phyloP scores from a whole-genome alignment of 2,888 invertebrate species.

The Sesia apiformis region DNA sequence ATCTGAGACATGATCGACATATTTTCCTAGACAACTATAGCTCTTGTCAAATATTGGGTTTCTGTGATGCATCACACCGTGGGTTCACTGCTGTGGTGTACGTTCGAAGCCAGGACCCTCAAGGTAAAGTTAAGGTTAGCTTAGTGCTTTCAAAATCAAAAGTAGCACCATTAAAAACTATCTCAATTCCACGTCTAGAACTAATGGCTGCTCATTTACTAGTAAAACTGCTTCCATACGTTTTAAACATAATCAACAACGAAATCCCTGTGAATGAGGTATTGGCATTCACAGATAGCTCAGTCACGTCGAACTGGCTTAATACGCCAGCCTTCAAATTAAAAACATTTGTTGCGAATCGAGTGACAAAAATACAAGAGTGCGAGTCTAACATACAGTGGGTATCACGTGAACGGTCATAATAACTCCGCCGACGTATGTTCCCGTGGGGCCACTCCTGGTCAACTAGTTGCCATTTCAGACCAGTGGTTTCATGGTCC shows the following conservation, averaged over 20 bases:
- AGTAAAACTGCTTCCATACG: conserved; percentile 11
- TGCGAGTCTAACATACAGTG: too few relatives aligned
- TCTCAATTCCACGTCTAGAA: conserved; percentile 17
- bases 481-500: too few relatives aligned
- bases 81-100: too few relatives aligned
- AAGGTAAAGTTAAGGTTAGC: neutral
- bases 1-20: too few relatives aligned
- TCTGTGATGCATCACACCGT: too few relatives aligned
- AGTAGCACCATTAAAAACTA: conserved; percentile 14
- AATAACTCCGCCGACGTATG: too few relatives aligned
- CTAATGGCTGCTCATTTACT: conserved; percentile 17
- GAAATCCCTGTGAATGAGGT: conserved; percentile 7
- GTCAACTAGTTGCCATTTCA: too few relatives aligned
- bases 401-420: too few relatives aligned
- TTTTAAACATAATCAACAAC: conserved; percentile 6
- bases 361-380: conserved; percentile 8
- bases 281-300: conserved; percentile 16
- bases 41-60: too few relatives aligned
- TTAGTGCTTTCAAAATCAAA: conserved; percentile 12
- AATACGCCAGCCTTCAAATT: conserved; percentile 5
- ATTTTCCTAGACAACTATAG: too few relatives aligned
- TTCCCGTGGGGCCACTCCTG: too few relatives aligned
- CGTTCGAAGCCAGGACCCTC: too few relatives aligned
- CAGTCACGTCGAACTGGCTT: conserved; percentile 13
- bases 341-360: conserved; percentile 14